These are phyloP conservation scores for Leguminivora glycinivorella DNA, from an alignment of 1,140 invertebrate genomes.

Conservation along the genomic window DNA sequence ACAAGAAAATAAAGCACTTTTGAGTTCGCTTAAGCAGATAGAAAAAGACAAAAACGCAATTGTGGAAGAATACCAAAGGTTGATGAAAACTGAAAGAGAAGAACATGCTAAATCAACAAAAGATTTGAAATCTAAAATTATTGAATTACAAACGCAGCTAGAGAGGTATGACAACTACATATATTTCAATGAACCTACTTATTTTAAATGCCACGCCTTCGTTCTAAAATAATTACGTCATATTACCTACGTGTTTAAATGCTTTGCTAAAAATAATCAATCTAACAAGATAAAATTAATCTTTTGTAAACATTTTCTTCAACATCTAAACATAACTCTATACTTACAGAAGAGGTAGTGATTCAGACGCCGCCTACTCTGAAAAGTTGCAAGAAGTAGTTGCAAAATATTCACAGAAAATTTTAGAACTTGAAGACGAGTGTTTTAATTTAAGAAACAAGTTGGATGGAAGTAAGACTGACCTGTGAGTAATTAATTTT, in stretches of 20 bases:
- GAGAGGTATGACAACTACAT: constrained; percentile 52
- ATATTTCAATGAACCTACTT: neutral
- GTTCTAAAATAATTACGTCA: constrained; percentile 10
- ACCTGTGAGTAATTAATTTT: constrained; percentile 55
- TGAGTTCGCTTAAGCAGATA: constrained; percentile 58
- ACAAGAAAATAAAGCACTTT: constrained; percentile 57
- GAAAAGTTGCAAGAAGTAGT: constrained; percentile 54
- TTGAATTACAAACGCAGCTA: constrained; percentile 57
- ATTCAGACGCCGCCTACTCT: constrained; percentile 37
- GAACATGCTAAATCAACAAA: constrained; percentile 61
- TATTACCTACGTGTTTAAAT: neutral
- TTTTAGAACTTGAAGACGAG: constrained; percentile 67
- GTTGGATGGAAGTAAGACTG: constrained; percentile 58
- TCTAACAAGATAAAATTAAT: constrained; percentile 38
- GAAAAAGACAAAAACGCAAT: constrained; percentile 68
- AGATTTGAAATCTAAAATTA: constrained; percentile 59
- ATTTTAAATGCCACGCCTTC: constrained; percentile 20
- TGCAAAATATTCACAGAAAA: constrained; percentile 63
- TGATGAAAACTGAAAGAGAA: constrained; percentile 65
- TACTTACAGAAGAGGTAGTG: constrained; percentile 53
- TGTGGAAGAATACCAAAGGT: constrained; percentile 64
- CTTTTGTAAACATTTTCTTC: constrained; percentile 37
- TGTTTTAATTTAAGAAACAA: constrained; percentile 70
- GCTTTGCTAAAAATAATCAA: constrained; percentile 46
- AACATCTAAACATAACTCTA: constrained; percentile 35